A percentile compares a stretch with the other conserved stretches of the same genome.
phyloP scores from a whole-genome alignment of 2,113 vertebrate species.

The Centrocercus urophasianus region DNA sequence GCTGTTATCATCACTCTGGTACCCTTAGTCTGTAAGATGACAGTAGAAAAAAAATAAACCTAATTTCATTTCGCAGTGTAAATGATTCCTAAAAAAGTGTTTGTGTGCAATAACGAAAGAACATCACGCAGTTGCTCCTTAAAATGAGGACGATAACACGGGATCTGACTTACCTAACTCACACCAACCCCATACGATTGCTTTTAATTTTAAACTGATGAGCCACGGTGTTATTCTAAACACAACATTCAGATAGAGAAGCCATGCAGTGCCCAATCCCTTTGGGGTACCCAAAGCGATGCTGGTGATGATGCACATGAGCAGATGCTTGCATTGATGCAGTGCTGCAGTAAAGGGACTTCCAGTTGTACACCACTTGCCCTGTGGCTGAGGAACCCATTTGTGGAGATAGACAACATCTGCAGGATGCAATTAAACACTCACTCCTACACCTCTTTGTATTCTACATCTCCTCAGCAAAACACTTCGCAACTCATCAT shows the following conservation, averaged over 20 bases:
- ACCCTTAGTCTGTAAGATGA: neutral
- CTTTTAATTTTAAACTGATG: neutral
- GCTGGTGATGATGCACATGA: neutral
- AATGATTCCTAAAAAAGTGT: accelerated
- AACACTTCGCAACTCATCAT: neutral
- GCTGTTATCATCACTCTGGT: neutral
- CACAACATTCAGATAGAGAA: accelerated
- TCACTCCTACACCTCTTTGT: neutral
- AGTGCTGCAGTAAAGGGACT: neutral
- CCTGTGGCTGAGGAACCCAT: neutral
- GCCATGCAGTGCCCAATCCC: accelerated
- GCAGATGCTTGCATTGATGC: neutral
- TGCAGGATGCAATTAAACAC: neutral
- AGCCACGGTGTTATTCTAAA: neutral
- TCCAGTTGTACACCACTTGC: neutral
- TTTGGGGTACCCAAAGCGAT: neutral
- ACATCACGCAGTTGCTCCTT: neutral
- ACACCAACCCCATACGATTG: accelerated
- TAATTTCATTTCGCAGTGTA: neutral
- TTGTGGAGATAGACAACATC: neutral
- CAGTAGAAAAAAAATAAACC: neutral
- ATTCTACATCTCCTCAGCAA: neutral
- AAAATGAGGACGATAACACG: accelerated
- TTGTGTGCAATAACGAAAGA: accelerated
- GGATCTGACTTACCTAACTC: neutral